A percentile compares a stretch with the other conserved stretches of the same genome.
Conservation (phyloP, 2,113 vertebrate genomes). For the Blennius ocellaris region DNA sequence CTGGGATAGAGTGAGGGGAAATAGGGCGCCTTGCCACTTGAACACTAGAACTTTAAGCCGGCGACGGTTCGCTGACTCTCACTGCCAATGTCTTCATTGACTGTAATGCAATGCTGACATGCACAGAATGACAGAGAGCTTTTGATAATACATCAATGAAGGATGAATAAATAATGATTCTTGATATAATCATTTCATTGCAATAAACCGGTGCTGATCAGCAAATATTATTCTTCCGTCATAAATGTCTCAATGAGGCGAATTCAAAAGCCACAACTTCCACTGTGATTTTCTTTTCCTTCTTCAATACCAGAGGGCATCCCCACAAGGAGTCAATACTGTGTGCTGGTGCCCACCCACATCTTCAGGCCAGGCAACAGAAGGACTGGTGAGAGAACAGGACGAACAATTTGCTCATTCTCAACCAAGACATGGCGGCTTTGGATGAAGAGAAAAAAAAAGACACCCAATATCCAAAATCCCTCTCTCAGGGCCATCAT, state of each 20-base stretch:
- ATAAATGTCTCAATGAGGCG: not conserved
- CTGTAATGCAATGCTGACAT: constrained; percentile 71
- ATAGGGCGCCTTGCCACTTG: constrained; percentile 80
- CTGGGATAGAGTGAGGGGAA: constrained; percentile 82
- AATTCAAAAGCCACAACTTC: constrained; percentile 35
- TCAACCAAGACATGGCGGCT: constrained; percentile 78
- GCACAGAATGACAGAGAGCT: constrained; percentile 43
- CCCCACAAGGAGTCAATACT: constrained; percentile 54
- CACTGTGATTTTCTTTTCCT: constrained; percentile 17
- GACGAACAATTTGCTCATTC: constrained; percentile 84
- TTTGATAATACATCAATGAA: constrained; percentile 40
- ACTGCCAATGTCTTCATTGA: constrained; percentile 69
- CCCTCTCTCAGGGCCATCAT: constrained; percentile 86
- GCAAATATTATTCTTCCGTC: not conserved
- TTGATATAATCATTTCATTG: not conserved
- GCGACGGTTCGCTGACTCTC: constrained; percentile 67
- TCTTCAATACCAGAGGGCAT: constrained; percentile 27
- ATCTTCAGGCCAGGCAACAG: constrained; percentile 64
- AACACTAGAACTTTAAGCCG: constrained; percentile 81
- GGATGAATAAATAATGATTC: constrained; percentile 18
- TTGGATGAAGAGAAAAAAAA: constrained; percentile 68
- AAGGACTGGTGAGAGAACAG: constrained; percentile 69
- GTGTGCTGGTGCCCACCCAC: constrained; percentile 71
- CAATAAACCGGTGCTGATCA: not conserved
- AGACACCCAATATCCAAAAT: constrained; percentile 87